Evolutionary conservation across 1,140 invertebrate species (phyloP).

Genomic region (Chelonus insularis): DNA sequence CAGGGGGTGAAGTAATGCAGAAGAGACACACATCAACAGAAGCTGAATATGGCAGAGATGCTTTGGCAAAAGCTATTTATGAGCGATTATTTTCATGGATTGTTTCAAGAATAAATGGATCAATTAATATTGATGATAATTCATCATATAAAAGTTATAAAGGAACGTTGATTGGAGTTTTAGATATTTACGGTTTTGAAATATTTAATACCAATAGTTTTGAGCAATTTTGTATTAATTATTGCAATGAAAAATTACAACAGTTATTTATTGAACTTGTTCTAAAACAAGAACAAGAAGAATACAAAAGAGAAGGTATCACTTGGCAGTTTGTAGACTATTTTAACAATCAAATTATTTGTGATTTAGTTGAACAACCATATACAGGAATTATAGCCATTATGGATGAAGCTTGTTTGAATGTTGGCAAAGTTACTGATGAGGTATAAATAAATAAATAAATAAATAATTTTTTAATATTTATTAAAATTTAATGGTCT

Average conservation of each 20-base stretch:
- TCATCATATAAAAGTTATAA: conserved; percentile 64
- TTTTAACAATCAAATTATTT: conserved; percentile 93
- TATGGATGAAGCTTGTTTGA: conserved; percentile 93
- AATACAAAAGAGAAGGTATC: conserved; percentile 90
- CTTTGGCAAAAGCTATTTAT: conserved; percentile 91
- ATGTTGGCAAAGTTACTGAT: conserved; percentile 91
- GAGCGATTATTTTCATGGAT: conserved; percentile 93
- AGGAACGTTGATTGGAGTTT: conserved; percentile 88
- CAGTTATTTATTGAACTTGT: conserved; percentile 96
- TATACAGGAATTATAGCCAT: conserved; percentile 91
- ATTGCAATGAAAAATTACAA: conserved; percentile 96
- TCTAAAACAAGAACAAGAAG: conserved; percentile 94
- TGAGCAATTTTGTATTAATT: conserved; percentile 95
- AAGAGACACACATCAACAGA: conserved; percentile 85
- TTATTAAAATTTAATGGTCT: too few species aligned
- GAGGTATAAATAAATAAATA: too few species aligned
- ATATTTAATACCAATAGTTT: conserved; percentile 95
- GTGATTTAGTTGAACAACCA: conserved; percentile 87
- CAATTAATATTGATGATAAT: conserved; percentile 69
- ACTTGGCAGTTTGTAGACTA: conserved; percentile 89
- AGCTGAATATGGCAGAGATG: conserved; percentile 89
- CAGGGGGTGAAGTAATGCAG: conserved; percentile 90
- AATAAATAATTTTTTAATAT: too few species aligned
- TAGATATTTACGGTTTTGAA: conserved; percentile 98
- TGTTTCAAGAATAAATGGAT: conserved; percentile 84